Base-by-base conservation (phyloP, 92 coral and sea anemone species). In the Galaxea fascicularis region DNA sequence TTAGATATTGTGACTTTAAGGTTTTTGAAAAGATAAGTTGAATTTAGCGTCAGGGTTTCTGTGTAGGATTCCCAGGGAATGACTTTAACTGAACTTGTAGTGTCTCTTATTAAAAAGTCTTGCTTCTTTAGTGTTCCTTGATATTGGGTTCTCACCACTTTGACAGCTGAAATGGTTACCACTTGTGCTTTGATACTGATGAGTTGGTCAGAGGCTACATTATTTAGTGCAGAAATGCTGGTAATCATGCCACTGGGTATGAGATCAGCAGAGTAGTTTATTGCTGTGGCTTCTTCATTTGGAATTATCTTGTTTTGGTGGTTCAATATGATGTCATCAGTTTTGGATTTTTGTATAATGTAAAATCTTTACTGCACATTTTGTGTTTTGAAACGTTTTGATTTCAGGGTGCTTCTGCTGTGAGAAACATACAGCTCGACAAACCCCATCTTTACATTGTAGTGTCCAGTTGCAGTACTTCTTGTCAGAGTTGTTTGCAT, bases 61-160 rank as follows among this genome's bases (percentile, higher is more conserved):
- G 71, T 52, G 49, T 78, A 69, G 85, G 89, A 86, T 86, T 86
- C 79, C 85, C 89, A 86, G 60, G 78, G 89, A 66, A 71, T 79
- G 41, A 86, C 78, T 71, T 78, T 86, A n/a, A 86, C 78, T 73
- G 73, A 68, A 78, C 79, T 74, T 69, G 85, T 44, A 22, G 72
- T 44, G 85, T 86, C 85, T 78, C 72, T 65, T 70, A 78, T 58
- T 57, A 54, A 58, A 69, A 85, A 28, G 57, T 77, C 89, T 44
- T 85, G 84, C 63, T 85, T 85, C 76, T 79, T 76, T 58, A 77
- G 76, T 56, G 79, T 69, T 69, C 79, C 79, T 85, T 85, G 89
- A 25, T 63, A 74, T 64, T 54, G 77, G 35, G 77, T 85, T 57
- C 39, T 47, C 20, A 76, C 76, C 27, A 54, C 65, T 54, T 82